Conservation (phyloP, 2,113 vertebrate species). For the Myotis yumanensis region DNA sequence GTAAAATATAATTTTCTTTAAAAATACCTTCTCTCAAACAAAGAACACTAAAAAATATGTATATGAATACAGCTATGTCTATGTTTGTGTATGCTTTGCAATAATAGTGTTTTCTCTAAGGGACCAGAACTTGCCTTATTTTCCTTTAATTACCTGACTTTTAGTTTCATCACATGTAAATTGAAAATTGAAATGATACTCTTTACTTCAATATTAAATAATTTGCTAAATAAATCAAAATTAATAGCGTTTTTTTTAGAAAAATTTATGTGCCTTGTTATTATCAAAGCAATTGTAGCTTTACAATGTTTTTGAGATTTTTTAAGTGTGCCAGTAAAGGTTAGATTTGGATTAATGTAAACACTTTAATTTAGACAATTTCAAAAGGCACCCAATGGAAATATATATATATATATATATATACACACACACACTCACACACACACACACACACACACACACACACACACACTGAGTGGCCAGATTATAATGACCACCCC, state of each 20-base stretch:
- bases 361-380: background rate
- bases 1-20: background rate
- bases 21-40: background rate
- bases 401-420: background rate
- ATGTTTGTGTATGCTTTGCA: background rate
- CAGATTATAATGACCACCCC: too few species aligned
- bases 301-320: background rate
- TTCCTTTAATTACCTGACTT: background rate
- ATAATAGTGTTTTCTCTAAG: background rate
- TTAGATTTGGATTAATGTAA: background rate
- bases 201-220: background rate
- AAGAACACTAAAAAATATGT: background rate
- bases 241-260: background rate
- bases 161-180: background rate
- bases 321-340: background rate
- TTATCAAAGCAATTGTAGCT: background rate
- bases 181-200: background rate
- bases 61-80: background rate
- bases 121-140: background rate
- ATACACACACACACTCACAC: too few species aligned
- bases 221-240: background rate
- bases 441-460: too few species aligned
- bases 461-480: too few species aligned
- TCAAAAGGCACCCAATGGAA: background rate
- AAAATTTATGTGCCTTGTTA: background rate